Evolutionary conservation across 1,140 invertebrate species (phyloP).

Genomic region (Pachypsylla venusta): DNA sequence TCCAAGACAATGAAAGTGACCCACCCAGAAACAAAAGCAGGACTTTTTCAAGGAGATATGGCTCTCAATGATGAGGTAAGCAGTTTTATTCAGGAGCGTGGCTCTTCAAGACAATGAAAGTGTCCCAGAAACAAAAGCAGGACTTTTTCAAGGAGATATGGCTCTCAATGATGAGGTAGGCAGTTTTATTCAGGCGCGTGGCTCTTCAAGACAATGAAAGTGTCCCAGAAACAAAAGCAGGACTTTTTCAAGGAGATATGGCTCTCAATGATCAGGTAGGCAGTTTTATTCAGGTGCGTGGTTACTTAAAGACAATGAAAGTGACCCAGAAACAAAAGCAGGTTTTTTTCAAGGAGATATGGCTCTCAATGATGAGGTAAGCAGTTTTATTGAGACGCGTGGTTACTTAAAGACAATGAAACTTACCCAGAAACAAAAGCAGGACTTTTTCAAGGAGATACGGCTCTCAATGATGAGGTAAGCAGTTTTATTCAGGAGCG

Average conservation of each 20-base stretch:
- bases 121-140: conserved; percentile 48
- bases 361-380: conserved; percentile 38
- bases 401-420: conserved; percentile 22
- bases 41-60: conserved; percentile 52
- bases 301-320: conserved; percentile 22
- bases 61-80: conserved; percentile 37
- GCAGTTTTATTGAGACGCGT: too few relatives aligned
- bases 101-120: conserved; percentile 26
- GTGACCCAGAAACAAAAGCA: conserved; percentile 48
- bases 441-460: conserved; percentile 50
- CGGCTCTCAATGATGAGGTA: conserved; percentile 40
- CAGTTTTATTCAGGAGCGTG: too few relatives aligned
- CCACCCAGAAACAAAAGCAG: conserved; percentile 48
- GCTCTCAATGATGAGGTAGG: conserved; percentile 36
- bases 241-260: neutral
- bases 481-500: too few relatives aligned
- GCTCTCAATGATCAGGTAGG: conserved; percentile 14
- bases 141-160: conserved; percentile 51
- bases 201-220: neutral
- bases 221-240: neutral
- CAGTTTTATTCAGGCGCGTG: too few relatives aligned
- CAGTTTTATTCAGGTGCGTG: too few relatives aligned
- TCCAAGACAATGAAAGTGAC: conserved; percentile 33
- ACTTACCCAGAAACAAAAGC: conserved; percentile 49
- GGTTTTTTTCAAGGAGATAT: conserved; percentile 53